A percentile compares a stretch with the other conserved stretches of the same genome.
Evolutionary conservation across 2,888 invertebrate species (phyloP).

Genomic region (Steromphala cineraria): DNA sequence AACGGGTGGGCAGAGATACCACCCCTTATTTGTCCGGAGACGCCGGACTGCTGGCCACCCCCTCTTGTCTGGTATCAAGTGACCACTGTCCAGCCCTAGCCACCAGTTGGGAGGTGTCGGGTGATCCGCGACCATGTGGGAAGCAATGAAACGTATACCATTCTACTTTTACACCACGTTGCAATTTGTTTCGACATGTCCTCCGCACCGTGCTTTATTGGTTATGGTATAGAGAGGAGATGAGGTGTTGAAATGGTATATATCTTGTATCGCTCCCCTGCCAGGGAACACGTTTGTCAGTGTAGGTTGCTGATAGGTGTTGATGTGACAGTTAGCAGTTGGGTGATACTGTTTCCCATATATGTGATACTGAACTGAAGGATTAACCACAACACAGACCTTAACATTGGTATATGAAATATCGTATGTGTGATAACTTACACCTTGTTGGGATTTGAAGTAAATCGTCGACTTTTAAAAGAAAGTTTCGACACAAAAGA

Average conservation of each 20-base stretch:
- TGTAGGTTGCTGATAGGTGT: too few species aligned
- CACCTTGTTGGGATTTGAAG: too few species aligned
- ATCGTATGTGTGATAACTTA: too few species aligned
- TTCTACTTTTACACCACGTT: not conserved
- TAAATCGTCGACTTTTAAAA: too few species aligned
- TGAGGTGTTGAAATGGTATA: not conserved
- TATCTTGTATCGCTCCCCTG: not conserved
- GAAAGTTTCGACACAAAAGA: too few species aligned
- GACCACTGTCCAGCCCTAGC: not conserved
- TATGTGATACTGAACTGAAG: too few species aligned
- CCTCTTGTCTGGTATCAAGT: not conserved
- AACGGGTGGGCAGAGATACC: too few species aligned
- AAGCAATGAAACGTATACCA: not conserved
- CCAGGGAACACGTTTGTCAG: not conserved
- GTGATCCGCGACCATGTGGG: not conserved
- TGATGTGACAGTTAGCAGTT: too few species aligned
- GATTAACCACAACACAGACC: too few species aligned
- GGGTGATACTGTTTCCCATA: too few species aligned
- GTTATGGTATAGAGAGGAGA: not conserved
- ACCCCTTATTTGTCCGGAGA: not conserved
- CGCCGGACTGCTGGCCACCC: not conserved
- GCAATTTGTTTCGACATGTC: conserved; percentile 3
- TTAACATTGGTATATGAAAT: too few species aligned
- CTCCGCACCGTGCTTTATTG: not conserved
- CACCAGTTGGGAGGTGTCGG: not conserved